A percentile compares a stretch with the other conserved stretches of the same genome.
Evolutionary conservation across 2,797 vertebrate genomes (phyloP).

Genomic region (Thunnus albacares): DNA sequence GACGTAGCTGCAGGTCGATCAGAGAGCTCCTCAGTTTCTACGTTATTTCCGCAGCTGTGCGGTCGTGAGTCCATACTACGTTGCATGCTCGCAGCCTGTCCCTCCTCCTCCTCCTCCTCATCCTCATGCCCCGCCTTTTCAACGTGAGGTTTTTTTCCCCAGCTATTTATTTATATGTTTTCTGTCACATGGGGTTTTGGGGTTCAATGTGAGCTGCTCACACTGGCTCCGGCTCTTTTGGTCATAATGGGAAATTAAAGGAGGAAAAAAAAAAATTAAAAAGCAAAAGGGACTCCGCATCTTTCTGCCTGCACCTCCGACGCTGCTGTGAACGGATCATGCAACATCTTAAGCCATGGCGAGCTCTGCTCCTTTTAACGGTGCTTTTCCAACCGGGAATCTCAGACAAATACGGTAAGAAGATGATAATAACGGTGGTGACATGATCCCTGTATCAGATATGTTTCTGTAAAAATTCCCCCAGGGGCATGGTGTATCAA

Average conservation of each 20-base stretch:
- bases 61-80: constrained; percentile 51
- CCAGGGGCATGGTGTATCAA: constrained; percentile 7
- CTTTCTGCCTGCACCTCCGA: constrained; percentile 46
- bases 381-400: constrained; percentile 63
- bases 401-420: constrained; percentile 82
- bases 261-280: neutral
- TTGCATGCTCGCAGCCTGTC: constrained; percentile 18
- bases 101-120: constrained; percentile 12
- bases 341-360: constrained; percentile 74
- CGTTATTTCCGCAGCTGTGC: constrained; percentile 58
- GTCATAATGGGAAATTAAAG: constrained; percentile 69
- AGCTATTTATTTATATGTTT: constrained; percentile 11
- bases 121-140: constrained; percentile 57
- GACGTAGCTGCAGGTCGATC: constrained; percentile 60
- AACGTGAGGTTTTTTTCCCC: constrained; percentile 32
- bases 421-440: neutral
- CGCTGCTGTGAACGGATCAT: constrained; percentile 69
- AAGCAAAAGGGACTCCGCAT: constrained; percentile 31
- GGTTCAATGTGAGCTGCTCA: constrained; percentile 49
- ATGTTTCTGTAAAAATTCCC: neutral
- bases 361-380: constrained; percentile 73
- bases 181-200: constrained; percentile 34
- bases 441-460: neutral
- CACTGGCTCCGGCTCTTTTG: constrained; percentile 22
- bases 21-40: neutral